Evolutionary conservation across 2,113 vertebrate genomes (phyloP), one percentile per base, ranked within the genome.

Genomic region (Chaetodon auriga): DNA sequence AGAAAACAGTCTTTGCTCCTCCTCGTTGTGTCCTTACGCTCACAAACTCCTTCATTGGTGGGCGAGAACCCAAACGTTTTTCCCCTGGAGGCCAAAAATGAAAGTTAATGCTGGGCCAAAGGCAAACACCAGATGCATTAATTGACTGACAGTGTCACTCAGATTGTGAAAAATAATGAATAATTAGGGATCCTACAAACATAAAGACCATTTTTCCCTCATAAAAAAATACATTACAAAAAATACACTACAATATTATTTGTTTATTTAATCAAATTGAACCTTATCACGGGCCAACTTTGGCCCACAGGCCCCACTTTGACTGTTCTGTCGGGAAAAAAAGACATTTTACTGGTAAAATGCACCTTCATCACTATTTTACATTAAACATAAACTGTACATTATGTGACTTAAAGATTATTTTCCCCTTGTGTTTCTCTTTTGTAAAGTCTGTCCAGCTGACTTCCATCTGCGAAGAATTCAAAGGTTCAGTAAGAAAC

Each of bases 41-140:
- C 60, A 76, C 43, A n/a, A 77, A 63, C 78, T 54, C 76, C 75
- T n/a, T 75, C 75, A 74, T 90, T 81, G 80, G 13, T 85, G 61
- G n/a, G 77, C 49, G 30, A 30, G 30, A 30, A 30, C 30, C 30
- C 30, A 30, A 30, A 30, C 30, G 30, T 1, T 30, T 30, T 30
- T 30, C 30, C 30, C 30, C 30, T 30, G 30, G 30, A 30, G 30
- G 30, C 30, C 2, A 30, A 30, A 30, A 30, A 30, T 30, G 30
- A 30, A 30, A 30, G 30, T 30, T 30, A 30, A 30, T 3, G 30
- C 30, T 30, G 30, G 30, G 30, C 30, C 30, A 30, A 30, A 30
- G 3, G 30, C 30, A 30, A 30, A 30, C 30, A 30, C 30, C 30
- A 30, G 30, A 30, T 30, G 30, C 30, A 30, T 30, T 30, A 30